A percentile compares a stretch with the other conserved stretches of the same genome.
These are phyloP conservation scores for Sinopyrophorus schimmeli DNA, from an alignment of 2,888 invertebrate species.

Conservation along the genomic window DNA sequence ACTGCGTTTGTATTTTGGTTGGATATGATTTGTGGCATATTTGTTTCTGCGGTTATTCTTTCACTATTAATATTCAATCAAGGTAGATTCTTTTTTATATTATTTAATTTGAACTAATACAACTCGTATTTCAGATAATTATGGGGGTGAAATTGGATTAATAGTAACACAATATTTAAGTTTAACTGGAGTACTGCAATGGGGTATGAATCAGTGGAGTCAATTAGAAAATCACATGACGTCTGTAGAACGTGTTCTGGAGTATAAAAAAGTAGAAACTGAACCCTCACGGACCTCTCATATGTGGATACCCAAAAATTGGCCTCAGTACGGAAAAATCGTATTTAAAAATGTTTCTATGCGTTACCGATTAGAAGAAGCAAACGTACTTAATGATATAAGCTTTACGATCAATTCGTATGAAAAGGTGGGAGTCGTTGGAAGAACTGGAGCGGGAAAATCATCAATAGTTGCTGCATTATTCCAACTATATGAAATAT, in stretches of 20 bases:
- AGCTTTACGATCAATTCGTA: slow-evolving; percentile 68
- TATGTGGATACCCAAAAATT: slow-evolving; percentile 65
- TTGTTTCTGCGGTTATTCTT: slow-evolving; percentile 62
- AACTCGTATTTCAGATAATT: slow-evolving; percentile 14
- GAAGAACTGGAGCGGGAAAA: slow-evolving; percentile 86
- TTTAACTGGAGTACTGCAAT: slow-evolving; percentile 68
- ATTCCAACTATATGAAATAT: slow-evolving; percentile 78
- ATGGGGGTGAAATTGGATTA: slow-evolving; percentile 53
- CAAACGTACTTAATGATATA: slow-evolving; percentile 74
- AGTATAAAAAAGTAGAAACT: slow-evolving; percentile 55
- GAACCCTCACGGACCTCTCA: slow-evolving; percentile 39
- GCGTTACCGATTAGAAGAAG: slow-evolving; percentile 71
- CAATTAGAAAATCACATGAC: slow-evolving; percentile 82
- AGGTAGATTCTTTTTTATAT: no score
- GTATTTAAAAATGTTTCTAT: slow-evolving; percentile 71
- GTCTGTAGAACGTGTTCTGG: slow-evolving; percentile 78
- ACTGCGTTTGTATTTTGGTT: slow-evolving; percentile 58
- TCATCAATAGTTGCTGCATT: slow-evolving; percentile 76
- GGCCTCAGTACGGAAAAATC: slow-evolving; percentile 74
- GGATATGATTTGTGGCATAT: slow-evolving; percentile 65
- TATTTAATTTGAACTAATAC: no score
- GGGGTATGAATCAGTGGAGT: slow-evolving; percentile 80
- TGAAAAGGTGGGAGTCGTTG: slow-evolving; percentile 78
- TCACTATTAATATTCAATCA: slow-evolving; percentile 27
- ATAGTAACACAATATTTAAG: slow-evolving; percentile 76